phyloP scores from a whole-genome alignment of 2,888 invertebrate genomes.

The Priapulus caudatus region DNA sequence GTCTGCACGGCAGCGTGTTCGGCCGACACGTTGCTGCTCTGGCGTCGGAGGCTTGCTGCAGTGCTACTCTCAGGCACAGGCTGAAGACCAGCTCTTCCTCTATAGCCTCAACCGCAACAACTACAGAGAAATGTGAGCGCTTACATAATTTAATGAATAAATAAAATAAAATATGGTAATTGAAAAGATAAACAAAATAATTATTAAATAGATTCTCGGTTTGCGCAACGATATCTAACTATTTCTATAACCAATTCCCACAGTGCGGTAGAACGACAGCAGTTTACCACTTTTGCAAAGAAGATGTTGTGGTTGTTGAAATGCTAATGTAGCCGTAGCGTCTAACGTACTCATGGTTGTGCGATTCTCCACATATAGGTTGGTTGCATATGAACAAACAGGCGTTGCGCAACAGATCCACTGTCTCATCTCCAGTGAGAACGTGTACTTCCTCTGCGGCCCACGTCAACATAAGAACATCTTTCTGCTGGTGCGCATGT shows the following conservation, averaged over 20 bases:
- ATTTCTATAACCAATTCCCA: no score
- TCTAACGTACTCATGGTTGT: no score
- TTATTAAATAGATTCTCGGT: no score
- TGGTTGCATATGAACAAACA: constrained; percentile 68
- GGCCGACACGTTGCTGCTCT: constrained; percentile 59
- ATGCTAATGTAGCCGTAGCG: no score
- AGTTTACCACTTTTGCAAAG: no score
- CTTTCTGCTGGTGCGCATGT: constrained; percentile 32
- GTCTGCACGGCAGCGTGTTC: constrained; percentile 51
- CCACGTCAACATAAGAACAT: constrained; percentile 28
- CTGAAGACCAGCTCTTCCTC: constrained; percentile 32
- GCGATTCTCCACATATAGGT: no score
- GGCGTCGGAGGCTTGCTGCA: constrained; percentile 73
- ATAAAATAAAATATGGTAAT: no score
- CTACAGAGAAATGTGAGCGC: constrained; percentile 33
- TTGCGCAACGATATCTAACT: no score
- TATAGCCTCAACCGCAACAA: constrained; percentile 31
- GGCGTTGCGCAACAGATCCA: constrained; percentile 65
- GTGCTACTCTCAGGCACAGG: constrained; percentile 51
- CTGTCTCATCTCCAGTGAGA: constrained; percentile 61
- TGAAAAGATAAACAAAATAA: no score
- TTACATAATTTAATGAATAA: no score
- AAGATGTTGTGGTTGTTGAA: no score
- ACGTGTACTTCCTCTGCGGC: constrained; percentile 53
- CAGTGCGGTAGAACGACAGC: no score